Base-by-base conservation (phyloP, 2,797 vertebrate species). In the Platalea minor region DNA sequence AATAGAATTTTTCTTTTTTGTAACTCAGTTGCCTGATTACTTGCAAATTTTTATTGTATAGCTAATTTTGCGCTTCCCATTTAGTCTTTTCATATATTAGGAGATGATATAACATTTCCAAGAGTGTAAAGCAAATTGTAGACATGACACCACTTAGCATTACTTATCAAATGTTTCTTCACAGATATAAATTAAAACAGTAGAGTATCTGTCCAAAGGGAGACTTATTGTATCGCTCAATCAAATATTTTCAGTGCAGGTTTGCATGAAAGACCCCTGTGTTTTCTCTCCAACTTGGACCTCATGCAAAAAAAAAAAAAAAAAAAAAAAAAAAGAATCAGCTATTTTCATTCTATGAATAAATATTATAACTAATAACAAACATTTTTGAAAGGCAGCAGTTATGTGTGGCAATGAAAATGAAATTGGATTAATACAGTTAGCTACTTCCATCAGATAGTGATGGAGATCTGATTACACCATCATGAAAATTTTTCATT, bases 201-300 rank as follows among this genome's bases (percentile, higher is more conserved):
- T 24, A 67, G 5, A 81, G 5, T 25, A 6, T 29, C 31, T 41
- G 17, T 65, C 18, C 65, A 89, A 81, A 77, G 29, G 11, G 18
- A 76, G 12, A 43, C 2, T 33, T 64, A 63, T 11, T 60, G 21
- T 35, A 24, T 51, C n/a, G 31, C n/a, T 74, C 41, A 63, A 59
- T 3, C 28, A 57, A 80, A 31, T 41, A 84, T 31, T 67, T 85
- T 73, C 39, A 50, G 18, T 63, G 6, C 17, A 61, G 25, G 3
- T 39, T 57, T 69, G 8, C 11, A 45, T 31, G 20, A 68, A 64
- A 78, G 50, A 18, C 9, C 1, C 0, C 7, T 3, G 0, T 28
- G 9, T 39, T 91, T 85, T 57, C 28, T 63, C 6, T 56, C 12
- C 21, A 54, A 23, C 7, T 61, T 85, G 45, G 28, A 75, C 9